Conservation (phyloP, 2,797 vertebrate species). For the Sebastes minor region DNA sequence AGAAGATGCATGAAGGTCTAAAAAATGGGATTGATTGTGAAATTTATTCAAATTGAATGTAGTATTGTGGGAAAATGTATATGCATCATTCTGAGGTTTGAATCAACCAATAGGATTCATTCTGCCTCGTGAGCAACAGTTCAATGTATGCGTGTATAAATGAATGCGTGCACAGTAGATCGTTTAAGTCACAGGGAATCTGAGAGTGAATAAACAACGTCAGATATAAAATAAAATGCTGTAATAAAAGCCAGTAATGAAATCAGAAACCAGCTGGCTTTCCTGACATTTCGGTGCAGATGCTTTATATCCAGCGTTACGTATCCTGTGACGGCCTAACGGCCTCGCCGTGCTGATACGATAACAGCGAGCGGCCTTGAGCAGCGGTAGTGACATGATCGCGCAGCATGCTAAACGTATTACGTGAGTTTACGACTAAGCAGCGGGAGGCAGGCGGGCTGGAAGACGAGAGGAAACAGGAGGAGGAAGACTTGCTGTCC, state of each 20-base stretch:
- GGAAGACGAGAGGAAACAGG: constrained; percentile 63
- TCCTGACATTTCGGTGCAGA: constrained; percentile 22
- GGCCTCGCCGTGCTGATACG: constrained; percentile 41
- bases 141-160: background rate
- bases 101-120: background rate
- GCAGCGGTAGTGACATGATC: constrained; percentile 34
- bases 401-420: constrained; percentile 78
- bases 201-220: constrained; percentile 11
- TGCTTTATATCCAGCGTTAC: constrained; percentile 27
- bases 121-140: background rate
- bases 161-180: background rate
- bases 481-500: constrained; percentile 61
- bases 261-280: constrained; percentile 48
- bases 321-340: constrained; percentile 41
- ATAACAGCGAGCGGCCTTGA: constrained; percentile 70
- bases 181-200: background rate
- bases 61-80: background rate
- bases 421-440: constrained; percentile 75
- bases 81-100: background rate
- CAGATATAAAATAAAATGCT: constrained; percentile 17
- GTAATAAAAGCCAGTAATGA: constrained; percentile 47
- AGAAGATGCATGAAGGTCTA: too few relatives aligned
- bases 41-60: background rate
- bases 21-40: too few relatives aligned
- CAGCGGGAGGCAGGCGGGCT: constrained; percentile 63